Percentiles rank a stretch among this genome's conserved stretches.
Conservation (phyloP, 2,888 invertebrate genomes). For the Diadegma fenestrale region DNA sequence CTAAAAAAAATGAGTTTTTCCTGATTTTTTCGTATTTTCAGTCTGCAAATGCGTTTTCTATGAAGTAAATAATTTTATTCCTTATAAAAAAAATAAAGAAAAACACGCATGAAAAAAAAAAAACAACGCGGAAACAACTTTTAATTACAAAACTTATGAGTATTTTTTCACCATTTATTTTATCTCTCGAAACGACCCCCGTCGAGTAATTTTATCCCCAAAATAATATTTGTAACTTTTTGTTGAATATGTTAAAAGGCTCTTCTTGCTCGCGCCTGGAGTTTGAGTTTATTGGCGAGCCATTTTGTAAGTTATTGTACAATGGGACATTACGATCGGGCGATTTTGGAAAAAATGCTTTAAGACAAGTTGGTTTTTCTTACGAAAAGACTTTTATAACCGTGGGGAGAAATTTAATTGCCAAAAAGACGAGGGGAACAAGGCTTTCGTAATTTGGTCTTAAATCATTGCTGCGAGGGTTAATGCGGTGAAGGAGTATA, state of each 20-base stretch:
- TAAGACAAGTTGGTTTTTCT: not conserved
- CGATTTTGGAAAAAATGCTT: not conserved
- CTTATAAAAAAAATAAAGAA: not conserved
- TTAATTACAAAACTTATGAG: too few species aligned
- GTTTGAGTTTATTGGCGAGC: not conserved
- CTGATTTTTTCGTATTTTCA: too few species aligned
- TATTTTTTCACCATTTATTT: too few species aligned
- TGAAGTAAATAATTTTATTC: too few species aligned
- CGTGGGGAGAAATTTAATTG: conserved; percentile 44
- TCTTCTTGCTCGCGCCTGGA: too few species aligned
- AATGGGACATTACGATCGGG: not conserved
- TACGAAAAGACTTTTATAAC: conserved; percentile 17
- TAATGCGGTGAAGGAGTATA: conserved; percentile 22
- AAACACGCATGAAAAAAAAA: not conserved
- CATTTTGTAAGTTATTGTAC: conserved; percentile 6
- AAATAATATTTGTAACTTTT: too few species aligned
- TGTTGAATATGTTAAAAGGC: too few species aligned
- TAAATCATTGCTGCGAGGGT: conserved; percentile 49
- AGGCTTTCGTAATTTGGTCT: conserved; percentile 51
- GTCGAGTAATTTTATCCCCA: too few species aligned
- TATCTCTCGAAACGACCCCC: too few species aligned
- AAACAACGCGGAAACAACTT: not conserved
- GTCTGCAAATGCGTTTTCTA: too few species aligned
- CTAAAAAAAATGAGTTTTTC: too few species aligned
- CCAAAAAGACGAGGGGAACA: conserved; percentile 40